These are phyloP conservation scores for Syngnathoides biaculeatus DNA, from an alignment of 2,113 vertebrate genomes.

Conservation along the genomic window DNA sequence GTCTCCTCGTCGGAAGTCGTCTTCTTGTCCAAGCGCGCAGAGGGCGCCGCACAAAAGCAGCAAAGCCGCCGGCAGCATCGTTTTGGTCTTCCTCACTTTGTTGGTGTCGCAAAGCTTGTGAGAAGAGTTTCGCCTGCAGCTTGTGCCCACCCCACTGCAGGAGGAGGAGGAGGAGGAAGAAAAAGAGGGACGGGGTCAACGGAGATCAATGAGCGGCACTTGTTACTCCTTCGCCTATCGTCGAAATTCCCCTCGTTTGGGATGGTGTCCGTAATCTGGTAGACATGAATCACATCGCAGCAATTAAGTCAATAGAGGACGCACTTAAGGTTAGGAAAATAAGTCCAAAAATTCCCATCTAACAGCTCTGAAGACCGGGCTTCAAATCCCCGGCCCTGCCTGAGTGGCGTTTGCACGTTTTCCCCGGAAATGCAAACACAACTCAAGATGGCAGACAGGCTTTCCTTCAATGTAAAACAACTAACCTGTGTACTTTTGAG, in stretches of 20 bases:
- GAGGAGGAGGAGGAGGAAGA: constrained; percentile 1
- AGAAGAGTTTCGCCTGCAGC: not conserved
- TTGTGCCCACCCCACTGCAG: not conserved
- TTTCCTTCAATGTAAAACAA: too few species aligned
- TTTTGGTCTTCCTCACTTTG: constrained; percentile 20
- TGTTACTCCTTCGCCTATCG: constrained; percentile 17
- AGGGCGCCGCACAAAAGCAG: constrained; percentile 30
- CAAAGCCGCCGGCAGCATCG: constrained; percentile 37
- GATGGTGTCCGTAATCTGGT: constrained; percentile 22
- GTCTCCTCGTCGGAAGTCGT: constrained; percentile 34
- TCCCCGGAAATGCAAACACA: too few species aligned
- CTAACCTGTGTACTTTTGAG: too few species aligned
- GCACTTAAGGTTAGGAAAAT: too few species aligned
- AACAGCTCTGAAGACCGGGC: too few species aligned
- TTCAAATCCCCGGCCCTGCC: too few species aligned
- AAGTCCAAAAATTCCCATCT: too few species aligned
- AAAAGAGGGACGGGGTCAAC: constrained; percentile 12
- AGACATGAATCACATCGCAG: not conserved
- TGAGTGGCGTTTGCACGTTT: too few species aligned
- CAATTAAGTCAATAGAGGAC: too few species aligned
- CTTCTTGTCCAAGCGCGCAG: constrained; percentile 21
- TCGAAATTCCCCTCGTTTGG: not conserved
- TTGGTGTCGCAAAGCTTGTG: constrained; percentile 7
- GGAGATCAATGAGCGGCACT: not conserved
- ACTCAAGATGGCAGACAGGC: too few species aligned